These are phyloP conservation scores for Mycteria americana DNA, from an alignment of 2,797 vertebrate species.

Conservation along the genomic window DNA sequence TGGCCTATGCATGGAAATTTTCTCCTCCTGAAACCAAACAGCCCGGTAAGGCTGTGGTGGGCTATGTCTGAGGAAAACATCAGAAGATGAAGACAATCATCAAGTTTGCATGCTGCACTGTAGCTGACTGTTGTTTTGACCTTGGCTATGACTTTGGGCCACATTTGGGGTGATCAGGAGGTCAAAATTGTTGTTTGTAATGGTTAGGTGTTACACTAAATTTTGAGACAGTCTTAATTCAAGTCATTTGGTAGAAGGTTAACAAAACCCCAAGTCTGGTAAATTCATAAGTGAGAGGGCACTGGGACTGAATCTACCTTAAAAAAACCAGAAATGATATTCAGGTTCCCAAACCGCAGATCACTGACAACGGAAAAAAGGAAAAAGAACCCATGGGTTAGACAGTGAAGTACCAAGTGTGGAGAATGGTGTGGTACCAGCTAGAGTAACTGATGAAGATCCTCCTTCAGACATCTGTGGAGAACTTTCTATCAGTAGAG, in stretches of 20 bases:
- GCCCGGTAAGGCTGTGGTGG: not conserved
- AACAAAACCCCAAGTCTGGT: not conserved
- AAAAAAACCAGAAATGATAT: not conserved
- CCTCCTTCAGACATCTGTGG: not conserved
- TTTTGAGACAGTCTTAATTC: not conserved
- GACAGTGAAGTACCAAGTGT: not conserved
- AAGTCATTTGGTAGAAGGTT: not conserved
- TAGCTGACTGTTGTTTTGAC: not conserved
- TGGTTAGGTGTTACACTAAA: not conserved
- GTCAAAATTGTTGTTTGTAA: not conserved
- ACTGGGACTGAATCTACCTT: not conserved
- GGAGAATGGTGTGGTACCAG: not conserved
- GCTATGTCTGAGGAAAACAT: not conserved
- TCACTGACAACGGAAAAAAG: not conserved
- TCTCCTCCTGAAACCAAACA: not conserved
- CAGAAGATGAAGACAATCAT: not conserved
- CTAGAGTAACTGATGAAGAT: not conserved
- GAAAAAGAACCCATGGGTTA: not conserved
- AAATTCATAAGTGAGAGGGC: not conserved
- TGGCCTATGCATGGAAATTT: not conserved
- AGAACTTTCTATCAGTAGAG: not conserved
- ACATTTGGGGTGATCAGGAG: not conserved
- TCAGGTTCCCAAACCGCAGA: not conserved
- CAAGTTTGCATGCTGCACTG: not conserved
- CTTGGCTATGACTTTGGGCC: not conserved